Evolutionary conservation across 2,113 vertebrate genomes (phyloP), one percentile per base, ranked within the genome.

Genomic region (Cheirogaleus medius): DNA sequence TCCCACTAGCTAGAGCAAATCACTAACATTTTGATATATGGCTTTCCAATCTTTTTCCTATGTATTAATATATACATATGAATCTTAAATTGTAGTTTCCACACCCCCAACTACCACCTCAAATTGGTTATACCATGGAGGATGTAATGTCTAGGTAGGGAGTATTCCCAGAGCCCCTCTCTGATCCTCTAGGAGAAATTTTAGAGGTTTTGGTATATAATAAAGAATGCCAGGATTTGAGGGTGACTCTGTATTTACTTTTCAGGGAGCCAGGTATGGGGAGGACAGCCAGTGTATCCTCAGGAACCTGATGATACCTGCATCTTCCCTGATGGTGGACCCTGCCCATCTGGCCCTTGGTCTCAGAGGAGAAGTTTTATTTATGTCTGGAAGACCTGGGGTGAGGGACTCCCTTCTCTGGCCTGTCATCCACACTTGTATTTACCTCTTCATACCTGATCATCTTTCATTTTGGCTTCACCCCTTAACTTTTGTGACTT

Each of bases 331-430:
- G 99, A 99, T 1, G 99, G 99, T 4, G 98, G 96, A 5, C 98
- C 98, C 0, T 99, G 99, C 90, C 98, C 98, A 29, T 82, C 95
- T 89, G 97, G 68, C 11, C 39, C 98, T 60, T 77, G 94, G 13
- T 98, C 92, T 89, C 99, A 85, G 84, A 99, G 98, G 1, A 99
- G 99, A 37, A 98, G 87, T 66, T 99, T 99, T 44, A 99, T 99
- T 96, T 99, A 99, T 74, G 99, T 99, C 91, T 99, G 99, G 99
- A 99, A 99, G 98, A 99, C 99, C 1, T 99, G 98, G 99, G 99
- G 99, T 99, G 98, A 99, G 98, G 3, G 5, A 58, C 32, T 42
- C 7, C 0, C 3, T 88, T 63, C 49, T 77, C 37, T 88, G 64
- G 20, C 47, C 58, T 88, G 11, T 93, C 66, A 69, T 18, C 73